Conservation (phyloP, 2,888 invertebrate species). For the Orthonevra nobilis region DNA sequence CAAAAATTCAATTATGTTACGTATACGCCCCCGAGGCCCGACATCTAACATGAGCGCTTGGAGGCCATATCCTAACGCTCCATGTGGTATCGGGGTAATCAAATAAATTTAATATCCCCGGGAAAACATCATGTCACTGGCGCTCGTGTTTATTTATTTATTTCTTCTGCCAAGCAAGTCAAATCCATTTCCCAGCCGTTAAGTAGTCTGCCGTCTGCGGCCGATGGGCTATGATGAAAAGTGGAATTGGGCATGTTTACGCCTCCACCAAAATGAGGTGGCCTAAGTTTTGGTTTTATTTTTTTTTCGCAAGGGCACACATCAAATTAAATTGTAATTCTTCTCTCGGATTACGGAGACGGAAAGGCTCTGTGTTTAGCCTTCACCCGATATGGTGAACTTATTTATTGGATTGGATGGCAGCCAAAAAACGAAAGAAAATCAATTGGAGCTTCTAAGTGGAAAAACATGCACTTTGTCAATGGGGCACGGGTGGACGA, state of each 20-base stretch:
- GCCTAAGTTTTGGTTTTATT: no score
- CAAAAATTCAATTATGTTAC: constrained; percentile 54
- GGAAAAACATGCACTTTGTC: constrained; percentile 60
- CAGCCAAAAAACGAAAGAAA: constrained; percentile 66
- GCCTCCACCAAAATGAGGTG: constrained; percentile 28
- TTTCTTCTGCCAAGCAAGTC: neutral
- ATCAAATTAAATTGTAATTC: constrained; percentile 62
- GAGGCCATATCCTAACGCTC: constrained; percentile 14
- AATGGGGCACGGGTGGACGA: constrained; percentile 14
- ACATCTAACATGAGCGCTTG: constrained; percentile 7
- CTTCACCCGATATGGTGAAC: constrained; percentile 61
- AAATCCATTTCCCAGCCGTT: constrained; percentile 40
- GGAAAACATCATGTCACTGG: constrained; percentile 47
- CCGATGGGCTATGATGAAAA: constrained; percentile 5
- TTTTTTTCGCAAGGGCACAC: constrained; percentile 57
- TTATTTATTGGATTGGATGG: constrained; percentile 57
- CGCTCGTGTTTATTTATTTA: constrained; percentile 7
- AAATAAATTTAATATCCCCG: constrained; percentile 62
- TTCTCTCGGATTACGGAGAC: constrained; percentile 38
- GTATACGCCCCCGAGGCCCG: constrained; percentile 46
- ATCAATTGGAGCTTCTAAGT: constrained; percentile 62
- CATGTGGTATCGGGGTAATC: constrained; percentile 50
- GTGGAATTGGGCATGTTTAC: constrained; percentile 15
- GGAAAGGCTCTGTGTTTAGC: constrained; percentile 40
- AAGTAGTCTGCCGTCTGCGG: constrained; percentile 57